These are phyloP conservation scores for Falco biarmicus DNA, from an alignment of 2,797 vertebrate genomes.

Conservation along the genomic window DNA sequence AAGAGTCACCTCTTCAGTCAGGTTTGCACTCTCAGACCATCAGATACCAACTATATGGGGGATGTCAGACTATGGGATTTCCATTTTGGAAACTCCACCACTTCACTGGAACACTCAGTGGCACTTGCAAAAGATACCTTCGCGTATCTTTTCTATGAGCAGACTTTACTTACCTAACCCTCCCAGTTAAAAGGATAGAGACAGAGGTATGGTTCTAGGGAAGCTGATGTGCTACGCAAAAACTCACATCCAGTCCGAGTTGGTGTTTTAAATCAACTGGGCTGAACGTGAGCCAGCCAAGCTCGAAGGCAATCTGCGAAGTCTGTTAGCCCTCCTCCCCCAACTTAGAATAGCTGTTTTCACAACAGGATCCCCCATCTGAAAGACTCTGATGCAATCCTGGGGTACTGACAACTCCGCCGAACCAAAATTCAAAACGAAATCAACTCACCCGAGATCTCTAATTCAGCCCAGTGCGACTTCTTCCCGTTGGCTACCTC, in stretches of 20 bases:
- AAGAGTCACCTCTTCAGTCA: not conserved
- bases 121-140: not conserved
- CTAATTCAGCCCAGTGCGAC: slow-evolving; percentile 96
- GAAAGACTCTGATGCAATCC: fast-evolving
- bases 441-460: slow-evolving; percentile 87
- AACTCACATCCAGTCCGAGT: fast-evolving
- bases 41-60: not conserved
- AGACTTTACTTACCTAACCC: not conserved
- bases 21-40: not conserved
- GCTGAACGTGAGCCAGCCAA: not conserved
- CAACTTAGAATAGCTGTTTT: not conserved
- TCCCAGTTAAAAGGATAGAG: not conserved
- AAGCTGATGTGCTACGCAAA: not conserved
- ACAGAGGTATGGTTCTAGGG: not conserved
- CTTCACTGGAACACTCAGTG: not conserved
- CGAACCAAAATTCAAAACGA: not conserved
- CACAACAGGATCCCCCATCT: not conserved
- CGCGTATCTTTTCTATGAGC: fast-evolving
- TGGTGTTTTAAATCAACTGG: not conserved
- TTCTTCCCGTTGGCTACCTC: slow-evolving; percentile 96
- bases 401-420: fast-evolving
- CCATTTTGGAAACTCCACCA: not conserved
- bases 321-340: not conserved
- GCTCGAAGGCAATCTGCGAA: not conserved
- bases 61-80: not conserved